phyloP scores from a whole-genome alignment of 2,797 vertebrate genomes.

The Sebastes cheni region DNA sequence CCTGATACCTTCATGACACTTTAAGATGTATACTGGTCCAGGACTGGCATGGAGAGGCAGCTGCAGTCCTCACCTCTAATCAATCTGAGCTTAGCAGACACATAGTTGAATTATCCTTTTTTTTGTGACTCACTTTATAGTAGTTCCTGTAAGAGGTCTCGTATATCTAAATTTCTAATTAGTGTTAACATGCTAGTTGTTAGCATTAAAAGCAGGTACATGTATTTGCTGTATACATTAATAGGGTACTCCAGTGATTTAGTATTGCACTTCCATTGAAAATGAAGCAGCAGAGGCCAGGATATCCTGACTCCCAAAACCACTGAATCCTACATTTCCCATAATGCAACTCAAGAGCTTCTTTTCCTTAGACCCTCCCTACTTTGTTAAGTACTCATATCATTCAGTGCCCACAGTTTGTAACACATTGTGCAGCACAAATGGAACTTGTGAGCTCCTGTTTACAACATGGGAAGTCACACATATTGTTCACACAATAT shows the following conservation, averaged over 20 bases:
- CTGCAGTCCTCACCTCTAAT: neutral
- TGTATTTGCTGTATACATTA: neutral
- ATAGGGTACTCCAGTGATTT: neutral
- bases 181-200: neutral
- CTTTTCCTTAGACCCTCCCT: neutral
- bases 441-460: too few relatives aligned
- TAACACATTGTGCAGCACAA: neutral
- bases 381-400: neutral
- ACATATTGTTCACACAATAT: too few relatives aligned
- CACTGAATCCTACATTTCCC: neutral
- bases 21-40: neutral
- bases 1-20: neutral
- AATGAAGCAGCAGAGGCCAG: neutral
- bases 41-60: neutral
- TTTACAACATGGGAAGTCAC: too few relatives aligned
- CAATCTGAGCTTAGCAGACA: neutral
- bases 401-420: neutral
- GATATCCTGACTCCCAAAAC: too few relatives aligned
- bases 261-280: neutral
- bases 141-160: neutral
- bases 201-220: neutral
- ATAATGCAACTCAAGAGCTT: neutral
- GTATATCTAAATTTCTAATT: neutral
- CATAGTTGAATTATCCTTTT: neutral
- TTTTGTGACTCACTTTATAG: neutral